Percentiles rank a stretch among this genome's conserved stretches.
phyloP scores from a whole-genome alignment of 2,113 vertebrate species.

The Python bivittatus region DNA sequence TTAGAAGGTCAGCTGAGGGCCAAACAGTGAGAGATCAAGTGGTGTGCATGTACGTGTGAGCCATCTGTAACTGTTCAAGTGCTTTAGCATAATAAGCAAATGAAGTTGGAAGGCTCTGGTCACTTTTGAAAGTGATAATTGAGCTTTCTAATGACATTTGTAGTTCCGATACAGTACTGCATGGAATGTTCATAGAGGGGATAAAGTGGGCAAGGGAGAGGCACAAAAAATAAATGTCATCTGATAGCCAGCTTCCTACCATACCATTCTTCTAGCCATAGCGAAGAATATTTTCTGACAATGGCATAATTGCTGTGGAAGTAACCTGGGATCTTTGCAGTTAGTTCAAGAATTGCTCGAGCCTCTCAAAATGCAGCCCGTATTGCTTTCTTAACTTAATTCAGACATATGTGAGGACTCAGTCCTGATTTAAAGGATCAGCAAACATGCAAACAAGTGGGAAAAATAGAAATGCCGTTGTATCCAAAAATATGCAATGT shows the following conservation, averaged over 20 bases:
- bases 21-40: background rate
- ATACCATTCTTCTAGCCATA: too few species aligned
- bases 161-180: background rate
- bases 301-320: background rate
- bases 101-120: background rate
- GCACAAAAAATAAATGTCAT: background rate
- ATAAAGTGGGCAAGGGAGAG: background rate
- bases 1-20: background rate
- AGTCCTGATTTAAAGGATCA: background rate
- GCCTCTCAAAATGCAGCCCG: background rate
- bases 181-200: background rate
- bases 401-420: constrained; percentile 13
- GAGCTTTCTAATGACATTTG: background rate
- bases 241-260: background rate
- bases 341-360: background rate
- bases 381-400: constrained; percentile 64
- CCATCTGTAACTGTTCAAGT: background rate
- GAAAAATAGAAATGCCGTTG: background rate
- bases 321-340: background rate
- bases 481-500: background rate
- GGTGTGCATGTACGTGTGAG: background rate
- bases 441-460: background rate
- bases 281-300: background rate
- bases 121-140: background rate
- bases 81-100: background rate